A percentile compares a stretch with the other conserved stretches of the same genome.
phyloP scores from a whole-genome alignment of 2,113 vertebrate genomes.

The Heterotis niloticus region DNA sequence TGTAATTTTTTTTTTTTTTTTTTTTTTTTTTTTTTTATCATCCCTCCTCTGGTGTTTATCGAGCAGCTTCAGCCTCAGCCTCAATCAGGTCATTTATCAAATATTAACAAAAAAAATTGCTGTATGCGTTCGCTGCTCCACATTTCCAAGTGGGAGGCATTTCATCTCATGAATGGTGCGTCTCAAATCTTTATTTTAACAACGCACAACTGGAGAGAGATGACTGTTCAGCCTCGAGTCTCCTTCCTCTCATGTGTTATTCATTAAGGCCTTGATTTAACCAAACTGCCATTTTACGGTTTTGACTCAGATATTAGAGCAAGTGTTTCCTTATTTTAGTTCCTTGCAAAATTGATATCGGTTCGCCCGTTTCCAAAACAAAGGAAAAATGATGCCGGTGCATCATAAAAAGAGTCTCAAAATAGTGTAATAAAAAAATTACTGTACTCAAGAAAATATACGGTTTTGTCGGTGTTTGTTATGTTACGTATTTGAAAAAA shows the following conservation, averaged over 20 bases:
- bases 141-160: background rate
- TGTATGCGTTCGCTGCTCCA: background rate
- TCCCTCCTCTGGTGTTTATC: background rate
- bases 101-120: background rate
- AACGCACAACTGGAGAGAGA: constrained; percentile 35
- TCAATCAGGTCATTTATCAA: constrained; percentile 8
- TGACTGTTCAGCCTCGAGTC: background rate
- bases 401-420: no score
- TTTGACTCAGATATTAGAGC: background rate
- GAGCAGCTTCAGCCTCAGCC: background rate
- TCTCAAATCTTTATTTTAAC: background rate
- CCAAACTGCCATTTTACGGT: background rate
- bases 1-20: no score
- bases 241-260: background rate
- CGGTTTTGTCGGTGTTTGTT: no score
- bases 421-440: no score
- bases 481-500: no score
- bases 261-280: background rate
- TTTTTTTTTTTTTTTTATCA: background rate
- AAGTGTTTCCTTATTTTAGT: no score
- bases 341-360: no score
- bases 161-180: background rate
- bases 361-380: no score
- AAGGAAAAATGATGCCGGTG: no score
- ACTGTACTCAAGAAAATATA: no score